These are phyloP conservation scores for Calliphora vicina DNA, from an alignment of 1,140 invertebrate genomes.

Conservation along the genomic window DNA sequence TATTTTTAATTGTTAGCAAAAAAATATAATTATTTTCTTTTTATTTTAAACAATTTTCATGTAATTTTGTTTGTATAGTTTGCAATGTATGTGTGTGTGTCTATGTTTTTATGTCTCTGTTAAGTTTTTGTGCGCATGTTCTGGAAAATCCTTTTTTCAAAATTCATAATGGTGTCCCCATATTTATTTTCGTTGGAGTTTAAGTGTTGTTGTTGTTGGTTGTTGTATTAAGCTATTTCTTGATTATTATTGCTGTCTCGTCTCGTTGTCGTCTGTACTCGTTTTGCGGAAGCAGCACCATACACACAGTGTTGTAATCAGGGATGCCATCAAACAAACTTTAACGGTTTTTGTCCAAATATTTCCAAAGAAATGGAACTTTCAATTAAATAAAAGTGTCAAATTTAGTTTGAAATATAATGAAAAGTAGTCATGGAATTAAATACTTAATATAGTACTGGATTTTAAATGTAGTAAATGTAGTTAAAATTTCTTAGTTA, in stretches of 20 bases:
- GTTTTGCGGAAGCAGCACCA: background rate
- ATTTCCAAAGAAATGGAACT: background rate
- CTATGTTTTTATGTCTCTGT: background rate
- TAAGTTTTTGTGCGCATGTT: background rate
- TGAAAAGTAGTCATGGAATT: no score
- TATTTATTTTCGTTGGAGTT: background rate
- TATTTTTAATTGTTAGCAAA: no score
- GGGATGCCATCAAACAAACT: background rate
- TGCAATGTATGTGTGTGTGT: background rate
- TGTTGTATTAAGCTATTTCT: conserved; percentile 5
- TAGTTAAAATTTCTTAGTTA: no score
- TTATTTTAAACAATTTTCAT: background rate
- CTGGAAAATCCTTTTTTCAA: background rate
- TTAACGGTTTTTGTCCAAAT: background rate
- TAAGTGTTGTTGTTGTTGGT: background rate
- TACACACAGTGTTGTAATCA: conserved; percentile 13
- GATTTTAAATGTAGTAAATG: no score
- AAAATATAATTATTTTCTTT: no score
- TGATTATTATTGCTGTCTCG: conserved; percentile 31
- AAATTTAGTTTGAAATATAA: no score
- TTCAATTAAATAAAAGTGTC: background rate
- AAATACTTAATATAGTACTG: no score
- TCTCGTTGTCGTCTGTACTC: conserved; percentile 29
- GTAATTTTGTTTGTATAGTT: background rate
- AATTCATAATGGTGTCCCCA: conserved; percentile 15